These are phyloP conservation scores for Drosophila guanche DNA, from an alignment of 1,140 invertebrate species.

Conservation along the genomic window DNA sequence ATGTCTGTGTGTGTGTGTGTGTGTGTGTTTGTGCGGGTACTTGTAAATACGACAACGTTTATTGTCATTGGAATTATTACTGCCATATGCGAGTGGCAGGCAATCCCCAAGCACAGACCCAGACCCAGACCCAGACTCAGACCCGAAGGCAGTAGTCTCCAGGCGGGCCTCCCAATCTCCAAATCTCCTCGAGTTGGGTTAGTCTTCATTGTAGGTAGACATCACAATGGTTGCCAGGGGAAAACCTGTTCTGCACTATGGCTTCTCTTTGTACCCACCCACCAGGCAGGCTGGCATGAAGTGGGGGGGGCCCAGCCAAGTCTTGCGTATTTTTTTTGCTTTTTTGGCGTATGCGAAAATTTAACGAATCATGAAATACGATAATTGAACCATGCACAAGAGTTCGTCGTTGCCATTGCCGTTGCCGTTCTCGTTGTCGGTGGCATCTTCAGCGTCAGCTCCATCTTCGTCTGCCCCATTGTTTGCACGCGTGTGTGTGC, in stretches of 20 bases:
- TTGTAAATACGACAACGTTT: conserved; percentile 82
- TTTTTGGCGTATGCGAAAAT: conserved; percentile 79
- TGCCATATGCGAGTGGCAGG: conserved; percentile 66
- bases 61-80: conserved; percentile 81
- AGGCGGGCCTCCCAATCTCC: conserved; percentile 29
- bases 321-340: conserved; percentile 65
- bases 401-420: conserved; percentile 58
- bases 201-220: conserved; percentile 59
- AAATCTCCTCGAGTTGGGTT: conserved; percentile 20
- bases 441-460: conserved; percentile 54
- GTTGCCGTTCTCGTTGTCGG: conserved; percentile 53
- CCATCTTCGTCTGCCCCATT: conserved; percentile 55
- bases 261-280: conserved; percentile 58
- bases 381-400: conserved; percentile 82
- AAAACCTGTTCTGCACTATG: conserved; percentile 66
- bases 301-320: conserved; percentile 17
- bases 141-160: background rate
- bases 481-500: conserved; percentile 55
- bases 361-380: conserved; percentile 82
- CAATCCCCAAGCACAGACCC: conserved; percentile 11
- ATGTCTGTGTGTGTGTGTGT: conserved; percentile 5
- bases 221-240: conserved; percentile 77
- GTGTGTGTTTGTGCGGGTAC: conserved; percentile 51
- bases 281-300: background rate
- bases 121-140: background rate